Base-by-base conservation (phyloP, 2,113 vertebrate species). In the Podarcis muralis region DNA sequence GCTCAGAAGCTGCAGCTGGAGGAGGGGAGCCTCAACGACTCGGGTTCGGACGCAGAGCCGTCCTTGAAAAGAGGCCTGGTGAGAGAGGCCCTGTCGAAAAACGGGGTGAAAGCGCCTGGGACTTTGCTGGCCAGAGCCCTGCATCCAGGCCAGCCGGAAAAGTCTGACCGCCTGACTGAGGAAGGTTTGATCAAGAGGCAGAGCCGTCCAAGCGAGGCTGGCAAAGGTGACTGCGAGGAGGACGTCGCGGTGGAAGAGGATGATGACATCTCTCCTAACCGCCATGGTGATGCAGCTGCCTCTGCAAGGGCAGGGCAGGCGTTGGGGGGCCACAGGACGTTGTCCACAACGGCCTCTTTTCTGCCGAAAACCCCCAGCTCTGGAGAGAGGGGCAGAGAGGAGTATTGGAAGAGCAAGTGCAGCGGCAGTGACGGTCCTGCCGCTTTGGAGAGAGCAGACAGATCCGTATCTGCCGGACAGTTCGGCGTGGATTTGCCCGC, bases 1-100 rank as follows among this genome's bases (percentile, higher is more conserved):
- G 95, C 96, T 0, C 95, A 97, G 95, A 96, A 97, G 86, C 91
- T 95, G 89, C 95, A 95, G 75, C 93, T 88, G 18, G 97, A 97
- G 1, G 97, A 96, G 1, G 79, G 82, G 22, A 37, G 23, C 57
- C 88, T 77, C 48, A 92, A 27, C 0, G 93, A 94, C n/a, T 11
- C 79, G n/a, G 75, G 71, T 62, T 88, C 27, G 0, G 95, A 95
- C 48, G 74, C 83, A 75, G 96, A 97, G 25, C 90, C 9, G 0
- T 87, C 96, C 23, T 86, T 86, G 94, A 96, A 94, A 92, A 93
- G 89, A 94, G 94, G 87, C 85, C 87, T 90, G 48, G 83, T 5
- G 59, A 92, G 72, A 77, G 96, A 97, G 57, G 89, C 91, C 30
- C 89, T 94, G 3, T 92, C 90, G 82, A 97, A 96, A 40, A 97